These are phyloP conservation scores for Psix sp. DNA, from an alignment of 1,140 invertebrate genomes.

Conservation along the genomic window DNA sequence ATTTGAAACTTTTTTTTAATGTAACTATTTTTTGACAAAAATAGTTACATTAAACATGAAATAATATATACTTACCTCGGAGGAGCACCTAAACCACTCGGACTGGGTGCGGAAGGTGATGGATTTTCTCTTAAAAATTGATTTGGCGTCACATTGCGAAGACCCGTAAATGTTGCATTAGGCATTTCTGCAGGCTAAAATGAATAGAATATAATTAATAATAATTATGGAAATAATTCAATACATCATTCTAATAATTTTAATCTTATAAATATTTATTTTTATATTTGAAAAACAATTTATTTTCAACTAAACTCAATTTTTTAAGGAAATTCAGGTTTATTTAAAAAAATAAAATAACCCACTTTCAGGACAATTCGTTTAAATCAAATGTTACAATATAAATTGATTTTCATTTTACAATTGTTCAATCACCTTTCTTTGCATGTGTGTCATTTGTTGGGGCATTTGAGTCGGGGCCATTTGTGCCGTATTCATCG, in stretches of 20 bases:
- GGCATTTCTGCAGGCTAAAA: constrained; percentile 72
- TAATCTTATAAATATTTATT: no score
- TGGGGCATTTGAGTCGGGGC: constrained; percentile 79
- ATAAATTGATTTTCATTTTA: no score
- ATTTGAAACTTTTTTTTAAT: no score
- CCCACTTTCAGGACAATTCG: no score
- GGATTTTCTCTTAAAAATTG: constrained; percentile 84
- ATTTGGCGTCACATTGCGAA: constrained; percentile 80
- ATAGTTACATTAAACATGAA: background rate
- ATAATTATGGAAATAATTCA: background rate
- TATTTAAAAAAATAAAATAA: no score
- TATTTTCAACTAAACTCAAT: no score
- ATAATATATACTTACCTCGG: constrained; percentile 60
- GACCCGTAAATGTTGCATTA: constrained; percentile 75
- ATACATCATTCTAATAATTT: no score
- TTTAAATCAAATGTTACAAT: no score
- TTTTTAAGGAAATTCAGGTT: no score
- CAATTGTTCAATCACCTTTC: constrained; percentile 70
- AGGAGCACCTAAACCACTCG: constrained; percentile 80
- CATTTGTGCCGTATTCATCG: constrained; percentile 78
- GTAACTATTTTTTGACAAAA: background rate
- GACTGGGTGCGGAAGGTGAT: constrained; percentile 83
- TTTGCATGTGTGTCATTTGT: constrained; percentile 76
- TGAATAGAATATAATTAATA: constrained; percentile 9
- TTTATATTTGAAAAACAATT: no score